These are phyloP conservation scores for Drosophila eohydei DNA, from an alignment of 2,888 invertebrate species.

Conservation along the genomic window DNA sequence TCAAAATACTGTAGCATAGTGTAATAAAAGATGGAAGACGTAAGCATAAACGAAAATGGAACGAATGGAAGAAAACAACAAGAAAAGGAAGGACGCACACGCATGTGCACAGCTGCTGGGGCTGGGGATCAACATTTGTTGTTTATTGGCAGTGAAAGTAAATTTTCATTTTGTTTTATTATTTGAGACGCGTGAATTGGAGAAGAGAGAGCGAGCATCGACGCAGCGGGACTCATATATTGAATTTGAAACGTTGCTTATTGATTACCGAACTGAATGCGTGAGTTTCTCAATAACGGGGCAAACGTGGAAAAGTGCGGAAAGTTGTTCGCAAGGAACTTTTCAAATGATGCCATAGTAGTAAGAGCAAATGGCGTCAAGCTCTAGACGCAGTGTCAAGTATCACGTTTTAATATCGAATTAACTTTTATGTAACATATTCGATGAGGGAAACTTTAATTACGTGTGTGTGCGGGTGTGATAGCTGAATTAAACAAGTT, in stretches of 20 bases:
- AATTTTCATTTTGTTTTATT: slow-evolving; percentile 77
- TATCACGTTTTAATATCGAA: slow-evolving; percentile 68
- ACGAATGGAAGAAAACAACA: not conserved
- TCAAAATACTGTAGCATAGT: slow-evolving; percentile 34
- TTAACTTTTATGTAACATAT: slow-evolving; percentile 58
- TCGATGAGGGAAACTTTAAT: slow-evolving; percentile 52
- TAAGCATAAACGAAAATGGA: slow-evolving; percentile 4
- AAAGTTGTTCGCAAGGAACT: slow-evolving; percentile 43
- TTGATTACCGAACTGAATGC: slow-evolving; percentile 45
- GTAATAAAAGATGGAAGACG: slow-evolving; percentile 36
- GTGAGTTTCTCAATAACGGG: slow-evolving; percentile 17
- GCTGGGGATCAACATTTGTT: slow-evolving; percentile 63
- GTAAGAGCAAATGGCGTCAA: slow-evolving; percentile 12
- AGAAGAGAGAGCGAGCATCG: slow-evolving; percentile 24
- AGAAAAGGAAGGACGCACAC: not conserved
- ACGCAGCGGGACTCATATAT: slow-evolving; percentile 53
- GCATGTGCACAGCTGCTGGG: slow-evolving; percentile 18
- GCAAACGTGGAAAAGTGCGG: slow-evolving; percentile 23
- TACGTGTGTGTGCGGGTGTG: not conserved
- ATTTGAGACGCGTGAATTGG: slow-evolving; percentile 52
- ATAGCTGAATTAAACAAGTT: slow-evolving; percentile 20
- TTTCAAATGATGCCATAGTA: slow-evolving; percentile 41
- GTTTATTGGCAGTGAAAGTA: slow-evolving; percentile 72
- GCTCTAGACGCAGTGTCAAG: slow-evolving; percentile 22
- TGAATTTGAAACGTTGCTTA: slow-evolving; percentile 63